Percentiles rank a stretch among this genome's conserved stretches.
Conservation (phyloP, 2,113 vertebrate species). For the Raja brachyura region DNA sequence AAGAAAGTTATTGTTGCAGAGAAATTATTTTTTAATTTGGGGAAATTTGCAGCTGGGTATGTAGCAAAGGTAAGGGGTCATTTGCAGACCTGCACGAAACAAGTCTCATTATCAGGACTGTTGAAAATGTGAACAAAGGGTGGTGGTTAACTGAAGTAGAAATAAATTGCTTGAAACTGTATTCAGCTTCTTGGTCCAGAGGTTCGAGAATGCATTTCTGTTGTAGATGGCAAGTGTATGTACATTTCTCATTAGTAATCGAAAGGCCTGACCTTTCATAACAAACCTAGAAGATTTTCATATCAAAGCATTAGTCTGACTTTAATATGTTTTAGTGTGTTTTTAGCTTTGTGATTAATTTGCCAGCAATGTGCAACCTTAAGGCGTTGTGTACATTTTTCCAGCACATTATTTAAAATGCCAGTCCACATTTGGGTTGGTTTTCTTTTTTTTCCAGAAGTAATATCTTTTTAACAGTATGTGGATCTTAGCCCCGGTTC, state of each 20-base stretch:
- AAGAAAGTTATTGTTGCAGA: constrained; percentile 52
- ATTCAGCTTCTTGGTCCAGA: not conserved
- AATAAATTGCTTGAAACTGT: not conserved
- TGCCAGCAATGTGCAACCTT: not conserved
- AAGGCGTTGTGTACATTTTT: not conserved
- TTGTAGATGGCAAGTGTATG: constrained; percentile 1
- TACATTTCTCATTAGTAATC: not conserved
- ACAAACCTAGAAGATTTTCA: constrained; percentile 26
- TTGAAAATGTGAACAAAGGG: not conserved
- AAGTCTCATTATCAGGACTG: not conserved
- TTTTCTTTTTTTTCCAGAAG: not conserved
- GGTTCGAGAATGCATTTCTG: not conserved
- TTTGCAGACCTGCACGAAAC: not conserved
- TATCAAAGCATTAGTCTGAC: constrained; percentile 28
- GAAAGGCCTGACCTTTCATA: constrained; percentile 5
- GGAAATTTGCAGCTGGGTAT: not conserved
- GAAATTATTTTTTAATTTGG: not conserved
- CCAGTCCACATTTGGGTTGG: not conserved
- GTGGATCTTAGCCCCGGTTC: constrained; percentile 54
- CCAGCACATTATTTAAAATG: not conserved
- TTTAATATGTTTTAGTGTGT: not conserved
- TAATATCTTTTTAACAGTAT: not conserved
- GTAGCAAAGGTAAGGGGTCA: not conserved
- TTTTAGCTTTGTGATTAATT: not conserved
- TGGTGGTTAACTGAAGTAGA: not conserved